Percentiles rank a stretch among this genome's conserved stretches.
These are phyloP conservation scores for Dromas ardeola DNA, from an alignment of 2,113 vertebrate species.

Conservation along the genomic window DNA sequence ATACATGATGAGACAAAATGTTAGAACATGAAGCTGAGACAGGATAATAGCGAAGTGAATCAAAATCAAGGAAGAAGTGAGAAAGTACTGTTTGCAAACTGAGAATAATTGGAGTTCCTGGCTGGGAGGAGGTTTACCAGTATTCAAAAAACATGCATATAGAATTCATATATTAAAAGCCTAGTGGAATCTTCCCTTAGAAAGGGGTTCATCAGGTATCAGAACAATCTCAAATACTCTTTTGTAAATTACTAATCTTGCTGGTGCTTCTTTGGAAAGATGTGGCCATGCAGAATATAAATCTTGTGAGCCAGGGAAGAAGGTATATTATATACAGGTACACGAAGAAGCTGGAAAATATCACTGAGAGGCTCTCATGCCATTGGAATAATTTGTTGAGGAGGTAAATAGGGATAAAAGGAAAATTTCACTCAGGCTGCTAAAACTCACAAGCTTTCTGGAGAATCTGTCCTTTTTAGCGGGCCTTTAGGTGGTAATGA, in stretches of 20 bases:
- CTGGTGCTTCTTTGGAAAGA: neutral
- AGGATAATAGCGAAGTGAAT: neutral
- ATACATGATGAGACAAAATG: neutral
- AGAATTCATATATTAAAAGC: neutral
- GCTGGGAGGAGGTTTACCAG: neutral
- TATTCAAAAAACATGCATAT: neutral
- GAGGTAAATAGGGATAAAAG: neutral
- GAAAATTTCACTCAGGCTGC: neutral
- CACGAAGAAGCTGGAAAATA: neutral
- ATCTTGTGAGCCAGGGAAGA: neutral
- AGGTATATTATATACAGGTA: neutral
- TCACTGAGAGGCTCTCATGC: neutral
- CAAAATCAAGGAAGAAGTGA: neutral
- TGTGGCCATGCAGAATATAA: neutral
- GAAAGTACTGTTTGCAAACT: neutral
- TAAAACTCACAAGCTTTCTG: neutral
- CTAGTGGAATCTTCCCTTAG: neutral
- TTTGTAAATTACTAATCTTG: neutral
- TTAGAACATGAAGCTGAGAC: neutral
- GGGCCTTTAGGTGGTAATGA: neutral
- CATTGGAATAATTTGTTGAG: neutral
- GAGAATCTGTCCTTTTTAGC: neutral
- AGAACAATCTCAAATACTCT: neutral
- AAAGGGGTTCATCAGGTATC: neutral
- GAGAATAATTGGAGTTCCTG: neutral